Conservation (phyloP, 1,140 invertebrate genomes). For the Battus philenor region DNA sequence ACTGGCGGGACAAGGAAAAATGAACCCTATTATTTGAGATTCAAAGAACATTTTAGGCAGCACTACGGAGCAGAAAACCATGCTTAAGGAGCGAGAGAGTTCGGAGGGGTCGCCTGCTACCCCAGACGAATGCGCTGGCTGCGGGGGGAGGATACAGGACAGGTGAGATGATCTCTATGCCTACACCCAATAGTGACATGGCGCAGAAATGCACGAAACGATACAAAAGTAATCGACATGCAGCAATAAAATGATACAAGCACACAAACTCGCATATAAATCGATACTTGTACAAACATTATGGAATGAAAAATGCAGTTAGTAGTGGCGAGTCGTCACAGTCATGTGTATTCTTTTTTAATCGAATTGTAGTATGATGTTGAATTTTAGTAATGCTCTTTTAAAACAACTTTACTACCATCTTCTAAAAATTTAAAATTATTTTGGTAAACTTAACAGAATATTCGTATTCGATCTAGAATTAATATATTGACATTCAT, state of each 20-base stretch:
- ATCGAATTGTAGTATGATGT: not conserved
- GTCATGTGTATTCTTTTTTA: too few species aligned
- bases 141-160: conserved; percentile 70
- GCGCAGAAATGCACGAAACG: conserved; percentile 12
- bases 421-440: too few species aligned
- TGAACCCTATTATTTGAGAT: conserved; percentile 63
- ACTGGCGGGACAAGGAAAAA: conserved; percentile 30
- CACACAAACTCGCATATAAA: conserved; percentile 12
- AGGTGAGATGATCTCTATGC: conserved; percentile 31
- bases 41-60: conserved; percentile 38
- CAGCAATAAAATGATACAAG: conserved; percentile 15
- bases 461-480: not conserved
- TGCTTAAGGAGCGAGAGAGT: conserved; percentile 71
- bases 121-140: conserved; percentile 70
- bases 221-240: conserved; percentile 14
- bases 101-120: conserved; percentile 55
- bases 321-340: conserved; percentile 1
- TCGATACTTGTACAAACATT: conserved; percentile 13
- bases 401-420: too few species aligned
- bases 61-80: conserved; percentile 45
- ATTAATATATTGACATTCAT: too few species aligned
- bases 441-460: not conserved
- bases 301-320: conserved; percentile 4
- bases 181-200: conserved; percentile 7
- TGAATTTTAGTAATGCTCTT: too few species aligned